A percentile compares a stretch with the other conserved stretches of the same genome.
phyloP scores from a whole-genome alignment of 2,797 vertebrate species.

The Toxotes lorentzi region DNA sequence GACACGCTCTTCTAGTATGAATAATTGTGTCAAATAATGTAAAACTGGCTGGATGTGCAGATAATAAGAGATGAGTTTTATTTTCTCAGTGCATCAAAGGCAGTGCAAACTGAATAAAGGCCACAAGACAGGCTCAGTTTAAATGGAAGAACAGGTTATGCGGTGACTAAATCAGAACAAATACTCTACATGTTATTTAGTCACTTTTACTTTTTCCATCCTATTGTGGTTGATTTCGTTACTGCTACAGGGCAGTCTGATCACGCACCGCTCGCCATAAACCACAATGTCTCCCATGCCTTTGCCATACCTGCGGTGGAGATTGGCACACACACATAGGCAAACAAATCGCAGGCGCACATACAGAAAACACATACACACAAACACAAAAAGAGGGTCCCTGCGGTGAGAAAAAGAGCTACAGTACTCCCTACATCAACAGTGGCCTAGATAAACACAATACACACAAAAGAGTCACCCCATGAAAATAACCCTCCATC shows the following conservation, averaged over 20 bases:
- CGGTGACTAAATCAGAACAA: constrained; percentile 38
- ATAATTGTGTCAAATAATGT: constrained; percentile 22
- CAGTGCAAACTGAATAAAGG: constrained; percentile 33
- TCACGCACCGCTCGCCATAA: constrained; percentile 69
- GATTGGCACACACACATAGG: constrained; percentile 60
- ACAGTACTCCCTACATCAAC: constrained; percentile 83
- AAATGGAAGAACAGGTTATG: constrained; percentile 35
- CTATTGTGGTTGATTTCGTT: constrained; percentile 80
- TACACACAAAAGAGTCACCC: constrained; percentile 84
- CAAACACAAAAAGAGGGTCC: constrained; percentile 76
- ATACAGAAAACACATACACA: constrained; percentile 65
- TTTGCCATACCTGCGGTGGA: constrained; percentile 67
- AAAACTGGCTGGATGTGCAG: neutral
- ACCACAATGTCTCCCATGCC: constrained; percentile 73
- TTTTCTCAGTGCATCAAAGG: constrained; percentile 9
- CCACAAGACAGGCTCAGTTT: constrained; percentile 25
- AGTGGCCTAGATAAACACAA: constrained; percentile 87
- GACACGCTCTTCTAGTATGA: neutral
- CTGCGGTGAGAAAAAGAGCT: constrained; percentile 81
- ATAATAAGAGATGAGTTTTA: constrained; percentile 3
- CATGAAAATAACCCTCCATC: constrained; percentile 85
- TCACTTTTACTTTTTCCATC: constrained; percentile 62
- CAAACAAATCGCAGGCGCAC: constrained; percentile 66
- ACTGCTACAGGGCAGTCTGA: constrained; percentile 58
- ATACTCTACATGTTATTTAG: constrained; percentile 49